A percentile compares a stretch with the other conserved stretches of the same genome.
Conservation (phyloP, 2,888 invertebrate species). For the Nemotelus pantherinus region DNA sequence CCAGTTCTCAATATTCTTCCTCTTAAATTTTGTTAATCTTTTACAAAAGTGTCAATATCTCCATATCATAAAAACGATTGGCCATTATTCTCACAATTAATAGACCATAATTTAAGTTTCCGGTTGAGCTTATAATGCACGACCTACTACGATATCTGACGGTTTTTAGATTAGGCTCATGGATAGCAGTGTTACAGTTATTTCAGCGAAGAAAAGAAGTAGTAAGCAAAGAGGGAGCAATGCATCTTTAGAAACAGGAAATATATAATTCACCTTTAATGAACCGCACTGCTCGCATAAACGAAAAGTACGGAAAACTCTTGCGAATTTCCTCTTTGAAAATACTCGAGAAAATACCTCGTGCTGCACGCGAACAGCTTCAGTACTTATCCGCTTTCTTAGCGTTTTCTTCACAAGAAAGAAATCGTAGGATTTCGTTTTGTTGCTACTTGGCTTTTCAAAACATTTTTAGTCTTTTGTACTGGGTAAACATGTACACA, state of each 20-base stretch:
- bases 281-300: constrained; percentile 27
- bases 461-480: background rate
- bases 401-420: background rate
- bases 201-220: no score
- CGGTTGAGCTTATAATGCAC: no score
- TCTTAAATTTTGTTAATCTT: no score
- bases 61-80: no score
- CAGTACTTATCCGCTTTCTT: constrained; percentile 12
- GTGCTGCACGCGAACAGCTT: constrained; percentile 39
- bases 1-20: no score
- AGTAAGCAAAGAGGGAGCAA: no score
- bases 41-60: no score
- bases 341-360: constrained; percentile 29
- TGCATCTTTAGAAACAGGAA: constrained; percentile 24
- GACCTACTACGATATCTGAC: no score
- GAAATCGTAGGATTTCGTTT: constrained; percentile 17
- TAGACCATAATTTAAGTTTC: no score
- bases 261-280: constrained; percentile 40
- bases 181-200: no score
- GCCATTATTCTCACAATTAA: no score
- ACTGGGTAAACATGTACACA: background rate
- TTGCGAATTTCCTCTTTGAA: constrained; percentile 32
- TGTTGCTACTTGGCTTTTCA: constrained; percentile 5
- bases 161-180: no score
- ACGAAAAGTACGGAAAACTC: constrained; percentile 17